Evolutionary conservation across 1,140 invertebrate species (phyloP), one percentile per base, ranked within the genome.

Genomic region (Drosophila pruinosa): DNA sequence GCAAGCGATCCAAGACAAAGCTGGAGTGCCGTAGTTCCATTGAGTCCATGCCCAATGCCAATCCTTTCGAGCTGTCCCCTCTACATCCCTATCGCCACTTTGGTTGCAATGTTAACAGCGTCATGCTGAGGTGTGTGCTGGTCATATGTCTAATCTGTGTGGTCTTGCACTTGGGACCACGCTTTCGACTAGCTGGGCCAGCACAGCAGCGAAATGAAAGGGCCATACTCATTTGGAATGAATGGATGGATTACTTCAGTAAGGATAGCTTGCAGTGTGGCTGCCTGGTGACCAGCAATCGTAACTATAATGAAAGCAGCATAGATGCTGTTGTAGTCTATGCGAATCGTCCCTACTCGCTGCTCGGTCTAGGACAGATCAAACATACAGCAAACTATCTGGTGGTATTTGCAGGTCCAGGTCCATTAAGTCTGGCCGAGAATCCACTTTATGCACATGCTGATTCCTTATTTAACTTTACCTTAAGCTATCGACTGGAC

Each of bases 401-500:
- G 4, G 39, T 59, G 1, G 82, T 86, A 0, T 88, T 69, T 26
- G 45, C 78, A 0, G 41, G 45, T 17, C 45, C 19, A 8, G 17
- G 43, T 6, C 78, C 82, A 0, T 4, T 82, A 3, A 78, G 34
- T 6, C 45, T 45, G 6, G 7, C 21, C 0, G 45, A 53, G n/a
- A 39, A 47, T 15, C 53, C 48, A 2, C 7, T 63, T 3, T n/a
- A 39, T 10, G 47, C 3, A 2, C 15, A 26, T 7, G 34, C 12
- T 2, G 12, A 12, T 17, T 0, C 21, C 0, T 1, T 10, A 1
- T 86, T 75, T 10, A 89, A 86, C 8, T 45, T 70, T 2, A 81
- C 81, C 1, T 83, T 83, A 79, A 75, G 58, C 24, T 83, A 83
- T 43, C 79, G 79, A 2, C 28, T 21, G n/a, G 80, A 83, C 12